Percentiles rank a stretch among this genome's conserved stretches.
phyloP scores from a whole-genome alignment of 2,113 vertebrate genomes.

The Festucalex cinctus region DNA sequence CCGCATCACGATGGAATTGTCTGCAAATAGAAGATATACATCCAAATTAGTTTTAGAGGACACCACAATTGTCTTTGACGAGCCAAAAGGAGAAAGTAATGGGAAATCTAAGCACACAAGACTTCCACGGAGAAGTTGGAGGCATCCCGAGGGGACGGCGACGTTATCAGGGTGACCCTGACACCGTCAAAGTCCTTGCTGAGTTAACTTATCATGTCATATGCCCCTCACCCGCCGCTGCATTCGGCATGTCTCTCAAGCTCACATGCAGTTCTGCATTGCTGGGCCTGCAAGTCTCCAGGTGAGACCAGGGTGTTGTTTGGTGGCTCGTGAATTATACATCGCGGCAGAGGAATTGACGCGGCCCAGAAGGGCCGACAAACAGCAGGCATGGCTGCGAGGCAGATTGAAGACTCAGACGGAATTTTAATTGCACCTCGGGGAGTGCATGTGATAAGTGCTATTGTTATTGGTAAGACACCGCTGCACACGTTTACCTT shows the following conservation, averaged over 20 bases:
- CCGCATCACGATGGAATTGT: slow-evolving; percentile 72
- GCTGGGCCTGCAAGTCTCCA: slow-evolving; percentile 60
- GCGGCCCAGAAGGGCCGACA: slow-evolving; percentile 64
- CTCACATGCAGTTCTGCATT: slow-evolving; percentile 44
- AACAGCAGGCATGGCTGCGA: slow-evolving; percentile 75
- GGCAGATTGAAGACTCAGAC: slow-evolving; percentile 71
- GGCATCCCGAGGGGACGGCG: slow-evolving; percentile 32
- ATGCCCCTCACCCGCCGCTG: slow-evolving; percentile 23
- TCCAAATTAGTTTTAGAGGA: slow-evolving; percentile 80
- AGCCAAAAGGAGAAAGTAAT: slow-evolving; percentile 54
- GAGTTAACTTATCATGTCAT: slow-evolving; percentile 42
- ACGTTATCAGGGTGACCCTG: slow-evolving; percentile 54
- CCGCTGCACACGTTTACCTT: slow-evolving; percentile 54
- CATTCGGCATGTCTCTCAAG: slow-evolving; percentile 47
- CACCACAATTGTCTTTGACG: slow-evolving; percentile 69
- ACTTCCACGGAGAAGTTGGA: slow-evolving; percentile 26
- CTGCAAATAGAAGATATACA: slow-evolving; percentile 79
- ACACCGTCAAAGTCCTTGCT: slow-evolving; percentile 36
- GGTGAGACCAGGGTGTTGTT: slow-evolving; percentile 65
- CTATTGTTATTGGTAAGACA: slow-evolving; percentile 73
- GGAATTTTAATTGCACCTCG: slow-evolving; percentile 75
- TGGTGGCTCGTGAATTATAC: slow-evolving; percentile 74
- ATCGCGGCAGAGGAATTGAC: slow-evolving; percentile 71
- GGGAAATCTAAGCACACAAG: slow-evolving; percentile 43
- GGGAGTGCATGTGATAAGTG: slow-evolving; percentile 64